Percentiles rank a stretch among this genome's conserved stretches.
These are phyloP conservation scores for Ardeotis arabs DNA, from an alignment of 2,113 vertebrate species.

Conservation along the genomic window DNA sequence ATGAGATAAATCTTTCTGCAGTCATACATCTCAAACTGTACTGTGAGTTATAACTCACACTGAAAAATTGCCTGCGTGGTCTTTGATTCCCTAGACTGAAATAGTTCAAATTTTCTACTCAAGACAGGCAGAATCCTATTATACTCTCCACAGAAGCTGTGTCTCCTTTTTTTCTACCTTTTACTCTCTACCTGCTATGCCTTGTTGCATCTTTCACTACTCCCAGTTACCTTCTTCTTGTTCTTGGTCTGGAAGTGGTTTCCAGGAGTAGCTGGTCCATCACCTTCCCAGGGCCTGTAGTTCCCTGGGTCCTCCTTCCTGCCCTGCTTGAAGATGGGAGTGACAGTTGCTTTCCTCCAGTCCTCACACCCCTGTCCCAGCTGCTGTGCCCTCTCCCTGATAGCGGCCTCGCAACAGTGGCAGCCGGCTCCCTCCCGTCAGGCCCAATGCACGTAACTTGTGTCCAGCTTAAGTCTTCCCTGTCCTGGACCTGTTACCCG, in stretches of 20 bases:
- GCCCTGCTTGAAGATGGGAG: too few relatives aligned
- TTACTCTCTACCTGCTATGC: background rate
- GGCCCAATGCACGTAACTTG: fast-evolving
- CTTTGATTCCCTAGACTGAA: background rate
- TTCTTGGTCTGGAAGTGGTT: too few relatives aligned
- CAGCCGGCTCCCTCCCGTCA: background rate
- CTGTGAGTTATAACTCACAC: background rate
- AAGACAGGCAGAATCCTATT: background rate
- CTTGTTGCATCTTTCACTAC: background rate
- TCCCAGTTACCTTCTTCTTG: too few relatives aligned
- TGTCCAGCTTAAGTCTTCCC: background rate
- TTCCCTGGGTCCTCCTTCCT: too few relatives aligned
- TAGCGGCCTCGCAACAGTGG: fast-evolving
- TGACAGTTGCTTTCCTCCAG: background rate
- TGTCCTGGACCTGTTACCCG: too few relatives aligned
- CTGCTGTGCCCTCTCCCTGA: too few relatives aligned
- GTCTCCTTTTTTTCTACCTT: background rate
- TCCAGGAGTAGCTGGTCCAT: too few relatives aligned
- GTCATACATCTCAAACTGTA: background rate
- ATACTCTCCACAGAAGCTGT: background rate
- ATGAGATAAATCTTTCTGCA: background rate
- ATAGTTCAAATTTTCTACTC: background rate
- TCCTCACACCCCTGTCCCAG: background rate
- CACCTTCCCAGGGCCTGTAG: too few relatives aligned
- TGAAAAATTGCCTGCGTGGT: background rate